Evolutionary conservation across 2,113 vertebrate species (phyloP).

Genomic region (Crotalus tigris): DNA sequence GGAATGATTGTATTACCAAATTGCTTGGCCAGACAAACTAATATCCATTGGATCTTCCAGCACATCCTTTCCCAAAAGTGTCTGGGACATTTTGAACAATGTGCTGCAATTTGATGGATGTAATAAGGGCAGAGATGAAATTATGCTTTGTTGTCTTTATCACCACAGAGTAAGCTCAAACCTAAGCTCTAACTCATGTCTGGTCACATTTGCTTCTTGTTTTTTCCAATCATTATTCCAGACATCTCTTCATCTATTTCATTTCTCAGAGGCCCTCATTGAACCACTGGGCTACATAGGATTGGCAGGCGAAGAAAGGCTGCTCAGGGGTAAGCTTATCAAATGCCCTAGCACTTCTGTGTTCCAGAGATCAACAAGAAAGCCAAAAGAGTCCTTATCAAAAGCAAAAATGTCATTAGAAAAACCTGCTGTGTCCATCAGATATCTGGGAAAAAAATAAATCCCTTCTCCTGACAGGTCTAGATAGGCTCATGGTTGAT

Average conservation of each 20-base stretch:
- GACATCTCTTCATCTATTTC: not conserved
- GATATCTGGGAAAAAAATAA: not conserved
- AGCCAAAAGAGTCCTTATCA: not conserved
- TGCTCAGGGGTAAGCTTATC: not conserved
- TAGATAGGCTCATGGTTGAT: not conserved
- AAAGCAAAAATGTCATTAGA: not conserved
- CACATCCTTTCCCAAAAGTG: too few relatives aligned
- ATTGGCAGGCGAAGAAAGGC: not conserved
- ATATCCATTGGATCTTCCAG: too few relatives aligned
- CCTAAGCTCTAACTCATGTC: not conserved
- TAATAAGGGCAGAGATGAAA: not conserved
- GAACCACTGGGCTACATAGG: not conserved
- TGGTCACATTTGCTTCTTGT: not conserved
- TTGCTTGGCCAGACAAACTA: too few relatives aligned
- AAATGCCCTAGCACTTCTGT: not conserved
- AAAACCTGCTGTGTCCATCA: not conserved
- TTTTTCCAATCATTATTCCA: not conserved
- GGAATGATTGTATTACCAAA: too few relatives aligned
- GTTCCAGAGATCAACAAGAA: not conserved
- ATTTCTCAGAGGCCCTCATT: not conserved
- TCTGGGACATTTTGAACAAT: too few relatives aligned
- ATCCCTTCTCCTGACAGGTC: not conserved
- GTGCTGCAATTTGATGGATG: too few relatives aligned
- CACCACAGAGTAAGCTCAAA: not conserved
- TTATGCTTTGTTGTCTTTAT: not conserved